phyloP scores from a whole-genome alignment of 2,888 invertebrate genomes.

The Erebia aethiops region DNA sequence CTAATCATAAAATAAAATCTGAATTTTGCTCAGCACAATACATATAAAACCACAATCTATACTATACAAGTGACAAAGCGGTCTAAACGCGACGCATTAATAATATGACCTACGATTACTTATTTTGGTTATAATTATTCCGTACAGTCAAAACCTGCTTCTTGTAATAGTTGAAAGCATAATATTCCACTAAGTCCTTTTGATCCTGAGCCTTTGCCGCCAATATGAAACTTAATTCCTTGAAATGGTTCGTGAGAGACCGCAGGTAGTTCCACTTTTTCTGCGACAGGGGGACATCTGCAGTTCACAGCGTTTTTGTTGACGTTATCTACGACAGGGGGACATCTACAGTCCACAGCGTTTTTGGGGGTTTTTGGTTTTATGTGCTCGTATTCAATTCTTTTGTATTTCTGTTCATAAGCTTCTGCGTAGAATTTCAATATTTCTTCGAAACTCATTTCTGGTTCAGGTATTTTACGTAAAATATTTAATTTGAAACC shows the following conservation, averaged over 20 bases:
- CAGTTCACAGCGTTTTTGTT: conserved; percentile 39
- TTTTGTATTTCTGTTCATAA: conserved; percentile 34
- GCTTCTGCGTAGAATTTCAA: conserved; percentile 46
- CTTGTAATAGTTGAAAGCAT: conserved; percentile 48
- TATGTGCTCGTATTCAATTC: conserved; percentile 26
- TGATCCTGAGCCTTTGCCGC: conserved; percentile 53
- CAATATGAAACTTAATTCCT: conserved; percentile 50
- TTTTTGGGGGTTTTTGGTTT: conserved; percentile 19
- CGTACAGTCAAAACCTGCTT: conserved; percentile 3
- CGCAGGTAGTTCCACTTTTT: background rate
- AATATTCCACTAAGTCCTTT: conserved; percentile 52
- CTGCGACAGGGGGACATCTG: conserved; percentile 45
- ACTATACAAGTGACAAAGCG: no score
- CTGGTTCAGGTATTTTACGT: conserved; percentile 43
- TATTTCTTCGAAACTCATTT: conserved; percentile 55
- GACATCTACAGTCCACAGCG: conserved; percentile 48
- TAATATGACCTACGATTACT: no score
- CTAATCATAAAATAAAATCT: no score
- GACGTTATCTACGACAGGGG: conserved; percentile 25
- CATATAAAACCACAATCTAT: no score
- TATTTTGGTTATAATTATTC: background rate
- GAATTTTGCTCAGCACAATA: no score
- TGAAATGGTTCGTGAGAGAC: conserved; percentile 33
- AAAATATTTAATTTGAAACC: conserved; percentile 52
- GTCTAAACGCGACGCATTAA: no score